Base-by-base conservation (phyloP, 2,888 invertebrate species). In the Macrosoma leucophasiata region DNA sequence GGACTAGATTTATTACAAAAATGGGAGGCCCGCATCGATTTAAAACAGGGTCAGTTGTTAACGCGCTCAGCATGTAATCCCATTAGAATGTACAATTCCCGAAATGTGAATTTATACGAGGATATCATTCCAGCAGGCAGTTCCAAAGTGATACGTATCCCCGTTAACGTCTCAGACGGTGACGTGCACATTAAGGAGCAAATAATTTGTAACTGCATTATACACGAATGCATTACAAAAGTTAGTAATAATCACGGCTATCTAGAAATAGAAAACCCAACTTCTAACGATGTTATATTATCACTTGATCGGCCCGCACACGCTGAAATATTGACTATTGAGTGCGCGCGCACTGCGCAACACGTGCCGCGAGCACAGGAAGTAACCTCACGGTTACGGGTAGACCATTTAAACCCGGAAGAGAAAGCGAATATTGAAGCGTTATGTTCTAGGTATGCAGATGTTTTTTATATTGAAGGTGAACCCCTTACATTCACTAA, bases 61-160 rank as follows among this genome's bases (percentile, higher is more conserved):
- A 29, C 33, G 8, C 28, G 28, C 9, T 28, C 34, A 13, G 26
- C 33, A 6, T 27, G 21, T 3, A 48, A 42, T 13, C 35, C 34
- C 5, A 41, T 48, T 3, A 8, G 7, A 12, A 41, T 48, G 41
- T 48, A 45, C 18, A 28, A 48, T 13, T 47, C 50, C 2, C 27
- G 43, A n/a, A 50, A 52, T 13, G 24, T 31, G 10, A 50, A 48
- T 33, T 27, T 46, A 7, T 52, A 43, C 24, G 52, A 52, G 14
- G 43, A 46, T 8, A 43, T 48, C 12, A 47, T 50, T 12, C 44
- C 43, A 1, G 45, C 46, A 1, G 5, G 34, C 15, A 33, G 39
- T 2, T 41, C 47, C 8, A 48, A 43, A 27, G 33, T 46, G 26
- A 24, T 48, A 5, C 36, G 23, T 24, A 7, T 50, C 2, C 44